A percentile compares a stretch with the other conserved stretches of the same genome.
Evolutionary conservation across 2,113 vertebrate species (phyloP).

Genomic region (Lagopus leucura): DNA sequence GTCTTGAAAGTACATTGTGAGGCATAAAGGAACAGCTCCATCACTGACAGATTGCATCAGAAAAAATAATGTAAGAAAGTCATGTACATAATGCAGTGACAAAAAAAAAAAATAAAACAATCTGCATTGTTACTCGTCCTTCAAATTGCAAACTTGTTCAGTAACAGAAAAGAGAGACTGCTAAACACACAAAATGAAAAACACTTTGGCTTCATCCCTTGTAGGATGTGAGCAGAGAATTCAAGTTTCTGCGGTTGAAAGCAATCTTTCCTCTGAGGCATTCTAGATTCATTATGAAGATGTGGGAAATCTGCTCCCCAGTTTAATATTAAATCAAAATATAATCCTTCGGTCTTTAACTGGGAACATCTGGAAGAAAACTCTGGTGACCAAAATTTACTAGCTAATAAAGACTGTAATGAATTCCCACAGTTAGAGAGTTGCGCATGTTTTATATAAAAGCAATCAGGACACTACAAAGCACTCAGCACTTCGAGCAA

Average conservation of each 20-base stretch:
- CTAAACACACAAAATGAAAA: background rate
- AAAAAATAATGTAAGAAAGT: background rate
- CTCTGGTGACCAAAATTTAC: background rate
- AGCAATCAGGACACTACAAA: slow-evolving; percentile 38
- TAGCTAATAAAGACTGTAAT: slow-evolving; percentile 40
- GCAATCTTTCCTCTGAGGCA: background rate
- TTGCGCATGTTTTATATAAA: slow-evolving; percentile 20
- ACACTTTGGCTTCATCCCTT: background rate
- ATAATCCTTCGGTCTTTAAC: background rate
- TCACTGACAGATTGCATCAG: accelerated
- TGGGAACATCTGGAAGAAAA: slow-evolving; percentile 27
- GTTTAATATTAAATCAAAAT: background rate
- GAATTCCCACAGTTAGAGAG: slow-evolving; percentile 39
- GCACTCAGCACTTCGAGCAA: slow-evolving; percentile 40
- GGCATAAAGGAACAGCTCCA: background rate
- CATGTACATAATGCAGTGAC: background rate
- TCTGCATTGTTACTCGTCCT: background rate
- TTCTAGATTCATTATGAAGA: background rate
- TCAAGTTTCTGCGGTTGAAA: background rate
- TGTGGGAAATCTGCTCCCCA: background rate
- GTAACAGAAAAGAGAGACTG: background rate
- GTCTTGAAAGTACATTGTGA: background rate
- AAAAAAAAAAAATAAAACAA: background rate
- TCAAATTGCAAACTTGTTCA: background rate
- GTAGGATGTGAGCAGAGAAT: accelerated